Percentiles rank a stretch among this genome's conserved stretches.
Conservation (phyloP, 2,888 invertebrate species). For the Zootermopsis nevadensis region DNA sequence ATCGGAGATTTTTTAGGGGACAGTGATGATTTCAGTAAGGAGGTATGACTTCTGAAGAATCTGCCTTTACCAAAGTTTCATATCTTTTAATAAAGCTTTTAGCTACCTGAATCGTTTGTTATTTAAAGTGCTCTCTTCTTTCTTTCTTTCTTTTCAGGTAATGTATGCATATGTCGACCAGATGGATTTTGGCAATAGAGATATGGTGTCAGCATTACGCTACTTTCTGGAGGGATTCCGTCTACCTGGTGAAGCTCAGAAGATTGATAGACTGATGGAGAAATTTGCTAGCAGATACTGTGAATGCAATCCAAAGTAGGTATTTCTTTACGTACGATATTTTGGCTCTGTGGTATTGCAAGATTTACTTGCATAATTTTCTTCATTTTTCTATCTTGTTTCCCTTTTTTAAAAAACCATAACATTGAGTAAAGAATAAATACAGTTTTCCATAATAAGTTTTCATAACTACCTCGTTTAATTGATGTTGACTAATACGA, state of each 20-base stretch:
- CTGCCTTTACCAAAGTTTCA: too few relatives aligned
- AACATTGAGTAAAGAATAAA: not conserved
- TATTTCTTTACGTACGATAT: constrained; percentile 27
- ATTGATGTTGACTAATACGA: too few relatives aligned
- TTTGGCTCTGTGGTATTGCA: too few relatives aligned
- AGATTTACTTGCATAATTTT: too few relatives aligned
- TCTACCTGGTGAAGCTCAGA: constrained; percentile 98
- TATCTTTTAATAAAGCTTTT: too few relatives aligned
- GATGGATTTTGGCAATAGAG: constrained; percentile 87
- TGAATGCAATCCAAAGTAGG: constrained; percentile 93
- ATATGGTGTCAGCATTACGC: constrained; percentile 91
- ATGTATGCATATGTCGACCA: constrained; percentile 99
- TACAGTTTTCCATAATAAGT: not conserved
- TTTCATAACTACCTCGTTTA: too few relatives aligned
- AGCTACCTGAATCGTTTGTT: not conserved
- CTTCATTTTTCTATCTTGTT: too few relatives aligned
- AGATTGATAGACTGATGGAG: constrained; percentile 99
- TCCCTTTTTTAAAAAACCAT: too few relatives aligned
- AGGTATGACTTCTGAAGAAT: constrained; percentile 60
- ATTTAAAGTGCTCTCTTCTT: not conserved
- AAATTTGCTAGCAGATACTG: constrained; percentile 99
- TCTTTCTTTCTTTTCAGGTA: constrained; percentile 65
- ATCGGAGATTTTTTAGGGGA: constrained; percentile 98
- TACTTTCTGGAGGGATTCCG: constrained; percentile 95
- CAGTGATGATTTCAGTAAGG: constrained; percentile 91